phyloP scores from a whole-genome alignment of 92 coral and sea anemone species.

The Epizoanthus ramosus region DNA sequence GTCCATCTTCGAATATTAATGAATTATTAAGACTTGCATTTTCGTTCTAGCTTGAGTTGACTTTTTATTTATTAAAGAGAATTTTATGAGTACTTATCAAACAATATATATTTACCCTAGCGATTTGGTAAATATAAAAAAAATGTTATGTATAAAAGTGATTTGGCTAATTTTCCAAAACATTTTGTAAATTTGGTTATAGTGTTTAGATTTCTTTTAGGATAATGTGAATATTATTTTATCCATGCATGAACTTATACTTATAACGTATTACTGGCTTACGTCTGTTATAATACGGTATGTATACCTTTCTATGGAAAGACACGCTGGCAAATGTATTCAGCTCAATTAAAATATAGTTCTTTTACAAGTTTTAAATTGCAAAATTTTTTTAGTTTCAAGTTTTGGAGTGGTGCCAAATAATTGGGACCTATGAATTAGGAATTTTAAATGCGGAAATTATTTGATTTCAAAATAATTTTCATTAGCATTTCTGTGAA shows the following conservation, averaged over 20 bases:
- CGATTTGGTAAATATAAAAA: too few species aligned
- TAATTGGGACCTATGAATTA: too few species aligned
- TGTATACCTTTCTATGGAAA: neutral
- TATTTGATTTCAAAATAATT: too few species aligned
- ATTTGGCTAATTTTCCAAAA: neutral
- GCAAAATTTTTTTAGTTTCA: too few species aligned
- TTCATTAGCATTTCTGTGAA: too few species aligned
- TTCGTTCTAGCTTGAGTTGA: neutral
- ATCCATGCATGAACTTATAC: slow-evolving; percentile 9
- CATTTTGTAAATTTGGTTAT: slow-evolving; percentile 3
- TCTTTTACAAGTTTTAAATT: too few species aligned
- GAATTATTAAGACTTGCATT: neutral
- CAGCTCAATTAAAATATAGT: neutral
- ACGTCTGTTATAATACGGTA: neutral
- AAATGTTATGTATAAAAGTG: neutral
- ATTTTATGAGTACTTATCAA: neutral
- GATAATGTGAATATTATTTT: neutral
- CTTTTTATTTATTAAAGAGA: slow-evolving; percentile 6
- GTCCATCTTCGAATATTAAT: neutral
- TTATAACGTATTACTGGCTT: neutral
- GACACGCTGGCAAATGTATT: neutral
- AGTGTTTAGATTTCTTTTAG: neutral
- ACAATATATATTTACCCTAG: neutral
- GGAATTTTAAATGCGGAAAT: too few species aligned
- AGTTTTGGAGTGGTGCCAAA: too few species aligned